Base-by-base conservation (phyloP, 2,113 vertebrate species). In the Rhea pennata region DNA sequence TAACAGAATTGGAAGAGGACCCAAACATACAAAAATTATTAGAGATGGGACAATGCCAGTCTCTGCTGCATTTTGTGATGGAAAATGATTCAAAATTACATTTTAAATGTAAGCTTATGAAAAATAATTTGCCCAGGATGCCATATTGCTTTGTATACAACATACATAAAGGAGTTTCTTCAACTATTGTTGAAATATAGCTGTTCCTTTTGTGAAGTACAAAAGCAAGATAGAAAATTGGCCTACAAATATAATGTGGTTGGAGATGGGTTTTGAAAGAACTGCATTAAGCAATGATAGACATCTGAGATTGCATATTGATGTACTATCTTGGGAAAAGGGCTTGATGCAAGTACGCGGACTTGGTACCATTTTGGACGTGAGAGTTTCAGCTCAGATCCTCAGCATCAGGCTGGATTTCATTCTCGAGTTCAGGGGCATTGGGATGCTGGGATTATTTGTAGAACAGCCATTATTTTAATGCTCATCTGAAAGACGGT, bases 231-330 rank as follows among this genome's bases (percentile, higher is more conserved):
- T 39, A 58, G 54, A 86, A 64, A 67, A 64, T n/a, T 9, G 65
- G 33, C 26, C 7, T 17, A 4, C 0, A 0, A 0, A 0, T 50
- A 36, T 62, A 22, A 50, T 39, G 50, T 70, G 7, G 3, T 44
- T 88, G 66, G 72, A 83, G 59, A n/a, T 17, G 10, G 8, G 40
- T 22, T 72, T 73, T 42, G 54, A 56, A 48, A 62, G 29, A 76
- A 53, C 4, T 56, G 15, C n/a, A 12, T 44, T 69, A 36, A 90
- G 67, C 22, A 72, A 21, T 22, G 48, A 9, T 56, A 13, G 4
- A 48, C 6, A 27, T 16, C 22, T 87, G 58, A 44, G 79, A 27
- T 6, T 80, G 36, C 44, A 62, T 14, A 7, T 5, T 39, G 9
- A 87, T 40, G 39, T 40, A n/a, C 15, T 66, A 31, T 54, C 50